Evolutionary conservation across 2,888 invertebrate genomes (phyloP), one percentile per base, ranked within the genome.

Genomic region (Abscondita cerata): DNA sequence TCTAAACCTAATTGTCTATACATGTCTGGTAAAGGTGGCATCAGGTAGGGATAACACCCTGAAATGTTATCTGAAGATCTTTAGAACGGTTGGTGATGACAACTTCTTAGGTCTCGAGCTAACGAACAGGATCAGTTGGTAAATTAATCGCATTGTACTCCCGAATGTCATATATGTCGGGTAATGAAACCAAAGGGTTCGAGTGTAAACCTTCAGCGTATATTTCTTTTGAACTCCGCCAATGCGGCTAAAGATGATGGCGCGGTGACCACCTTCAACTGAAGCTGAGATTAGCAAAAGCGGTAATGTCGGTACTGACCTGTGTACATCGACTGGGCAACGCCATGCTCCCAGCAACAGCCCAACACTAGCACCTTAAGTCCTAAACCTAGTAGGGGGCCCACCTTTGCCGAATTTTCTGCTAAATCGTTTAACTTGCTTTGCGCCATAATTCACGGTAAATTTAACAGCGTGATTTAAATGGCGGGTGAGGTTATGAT

Each of bases 51-150:
- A 96, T 51, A 99, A 83, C 9, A 99, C 98, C 83, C 99, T 88
- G 97, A 95, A 78, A 99, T 99, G 77, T 99, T 99, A 98, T 99
- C 84, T 99, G 99, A 75, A 99, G 88, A 83, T 99, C 99, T 83
- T 97, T 97, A 13, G 95, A 96, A 57, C 97, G 31, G 98, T 98
- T 0, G 97, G 97, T 0, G 98, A 98, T 3, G 96, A 92, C 74
- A 99, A 94, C 81, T 97, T 98, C 70, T 96, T 89, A 48, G 99
- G 99, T 72, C 96, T 86, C n/a, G 99, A 96, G 70, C 85, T 83
- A n/a, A n/a, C n/a, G n/a, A n/a, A n/a, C n/a, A n/a, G n/a, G n/a
- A n/a, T n/a, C n/a, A n/a, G n/a, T n/a, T n/a, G n/a, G n/a, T n/a
- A n/a, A n/a, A n/a, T n/a, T n/a, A n/a, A n/a, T n/a, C n/a, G n/a